Evolutionary conservation across 2,797 vertebrate genomes (phyloP).

Genomic region (Menidia menidia): DNA sequence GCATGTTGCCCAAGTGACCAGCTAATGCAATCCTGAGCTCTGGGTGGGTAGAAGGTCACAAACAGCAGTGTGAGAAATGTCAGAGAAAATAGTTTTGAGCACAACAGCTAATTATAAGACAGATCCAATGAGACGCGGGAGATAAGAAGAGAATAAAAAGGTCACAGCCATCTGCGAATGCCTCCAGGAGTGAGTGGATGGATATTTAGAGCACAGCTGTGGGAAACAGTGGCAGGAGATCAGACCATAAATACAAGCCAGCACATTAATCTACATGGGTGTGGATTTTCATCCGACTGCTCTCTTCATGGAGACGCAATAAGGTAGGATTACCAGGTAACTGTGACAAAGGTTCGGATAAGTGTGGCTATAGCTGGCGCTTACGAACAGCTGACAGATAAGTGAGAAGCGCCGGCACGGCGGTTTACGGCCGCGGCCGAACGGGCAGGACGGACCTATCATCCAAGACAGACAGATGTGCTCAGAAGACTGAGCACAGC

Average conservation of each 20-base stretch:
- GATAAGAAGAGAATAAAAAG: slow-evolving; percentile 32
- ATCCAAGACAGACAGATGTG: slow-evolving; percentile 46
- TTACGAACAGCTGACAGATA: slow-evolving; percentile 69
- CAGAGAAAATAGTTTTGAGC: slow-evolving; percentile 40
- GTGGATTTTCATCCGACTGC: slow-evolving; percentile 35
- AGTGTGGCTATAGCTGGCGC: slow-evolving; percentile 55
- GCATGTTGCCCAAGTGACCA: slow-evolving; percentile 27
- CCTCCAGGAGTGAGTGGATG: slow-evolving; percentile 9
- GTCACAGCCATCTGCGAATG: slow-evolving; percentile 38
- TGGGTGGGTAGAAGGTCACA: slow-evolving; percentile 43
- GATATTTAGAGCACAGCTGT: slow-evolving; percentile 38
- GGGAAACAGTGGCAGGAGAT: slow-evolving; percentile 16
- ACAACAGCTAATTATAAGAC: slow-evolving; percentile 27
- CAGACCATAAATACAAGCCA: slow-evolving; percentile 36
- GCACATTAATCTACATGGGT: slow-evolving; percentile 21
- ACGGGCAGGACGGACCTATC: slow-evolving; percentile 48
- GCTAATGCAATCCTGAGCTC: slow-evolving; percentile 42
- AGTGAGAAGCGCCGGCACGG: slow-evolving; percentile 56
- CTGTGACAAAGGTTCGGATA: slow-evolving; percentile 58
- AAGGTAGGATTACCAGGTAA: slow-evolving; percentile 65
- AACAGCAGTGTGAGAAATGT: slow-evolving; percentile 48
- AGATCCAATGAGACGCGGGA: slow-evolving; percentile 19
- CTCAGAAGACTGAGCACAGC: slow-evolving; percentile 45
- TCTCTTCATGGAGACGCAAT: slow-evolving; percentile 51
- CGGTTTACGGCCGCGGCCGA: slow-evolving; percentile 62